Evolutionary conservation across 2,113 vertebrate species (phyloP), one percentile per base, ranked within the genome.

Genomic region (Eulemur macaco): DNA sequence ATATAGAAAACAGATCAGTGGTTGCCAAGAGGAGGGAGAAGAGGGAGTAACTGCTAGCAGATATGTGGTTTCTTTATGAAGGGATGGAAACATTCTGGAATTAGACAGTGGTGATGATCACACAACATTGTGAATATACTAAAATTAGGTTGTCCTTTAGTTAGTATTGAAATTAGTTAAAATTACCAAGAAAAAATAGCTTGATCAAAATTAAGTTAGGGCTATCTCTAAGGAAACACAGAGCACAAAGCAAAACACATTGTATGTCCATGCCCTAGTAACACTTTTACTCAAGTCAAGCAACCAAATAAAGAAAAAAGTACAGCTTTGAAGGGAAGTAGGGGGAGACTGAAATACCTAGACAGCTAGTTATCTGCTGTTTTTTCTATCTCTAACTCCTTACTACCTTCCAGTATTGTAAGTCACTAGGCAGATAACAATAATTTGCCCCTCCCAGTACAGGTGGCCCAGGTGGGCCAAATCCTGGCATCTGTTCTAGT

Each of bases 241-340:
- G 7, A 90, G 6, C 31, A 92, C 31, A 95, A 81, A 92, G 31
- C 50, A 92, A 97, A 94, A 81, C 1, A 76, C 1, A 54, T 1
- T 39, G 1, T 37, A 37, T 58, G 20, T 50, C 77, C 52, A 20
- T 31, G 47, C 73, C 37, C 52, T 87, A 89, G 8, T 63, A 89
- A 94, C 37, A 86, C n/a, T 83, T 95, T 93, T 60, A 92, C 52
- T 92, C 39, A 94, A 96, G 37, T 82, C 52, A 92, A 97, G 80
- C 17, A 95, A 88, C 9, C 58, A 84, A 90, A 91, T n/a, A 69
- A 93, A 87, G 13, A 69, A 91, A 60, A 78, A 69, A 66, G 42
- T 31, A 50, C 39, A 66, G 73, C 10, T 15, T 37, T 63, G 2
- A 8, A 3, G 18, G 31, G 47, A 8, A 60, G 15, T 1, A 12